Percentiles rank a stretch among this genome's conserved stretches.
Conservation (phyloP, 2,113 vertebrate genomes). For the Nycticebus coucang region DNA sequence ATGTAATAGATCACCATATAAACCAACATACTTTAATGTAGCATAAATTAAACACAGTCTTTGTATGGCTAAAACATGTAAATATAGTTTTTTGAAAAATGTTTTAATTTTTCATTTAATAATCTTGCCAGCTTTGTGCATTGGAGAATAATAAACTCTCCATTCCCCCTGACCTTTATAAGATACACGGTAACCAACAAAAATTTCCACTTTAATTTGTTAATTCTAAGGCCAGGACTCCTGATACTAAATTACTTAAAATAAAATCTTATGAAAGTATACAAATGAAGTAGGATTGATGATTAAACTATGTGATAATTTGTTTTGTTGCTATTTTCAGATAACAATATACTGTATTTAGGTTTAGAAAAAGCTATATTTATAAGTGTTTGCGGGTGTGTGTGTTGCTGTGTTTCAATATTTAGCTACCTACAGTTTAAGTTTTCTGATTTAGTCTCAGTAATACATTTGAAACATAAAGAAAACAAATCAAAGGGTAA, state of each 20-base stretch:
- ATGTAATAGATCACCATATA: slow-evolving; percentile 53
- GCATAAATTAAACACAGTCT: slow-evolving; percentile 48
- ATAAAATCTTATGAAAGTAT: neutral
- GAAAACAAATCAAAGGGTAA: slow-evolving; percentile 47
- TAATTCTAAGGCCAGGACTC: slow-evolving; percentile 32
- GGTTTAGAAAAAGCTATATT: neutral
- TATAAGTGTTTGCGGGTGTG: neutral
- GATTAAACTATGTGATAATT: neutral
- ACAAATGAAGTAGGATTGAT: neutral
- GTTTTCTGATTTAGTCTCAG: neutral
- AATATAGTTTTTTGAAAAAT: slow-evolving; percentile 65
- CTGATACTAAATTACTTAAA: neutral
- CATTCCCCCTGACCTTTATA: slow-evolving; percentile 51
- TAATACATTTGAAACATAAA: slow-evolving; percentile 48
- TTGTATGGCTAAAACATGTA: slow-evolving; percentile 54
- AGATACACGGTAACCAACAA: slow-evolving; percentile 50
- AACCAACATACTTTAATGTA: slow-evolving; percentile 10
- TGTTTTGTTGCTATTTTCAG: neutral
- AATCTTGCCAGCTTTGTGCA: slow-evolving; percentile 34
- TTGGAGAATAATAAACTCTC: slow-evolving; percentile 42
- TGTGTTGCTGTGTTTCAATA: neutral
- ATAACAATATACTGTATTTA: neutral
- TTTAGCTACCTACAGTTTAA: neutral
- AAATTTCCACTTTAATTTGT: slow-evolving; percentile 57
- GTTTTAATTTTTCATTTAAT: slow-evolving; percentile 54